phyloP scores from a whole-genome alignment of 2,888 invertebrate genomes.

The Ernsta delagoae region DNA sequence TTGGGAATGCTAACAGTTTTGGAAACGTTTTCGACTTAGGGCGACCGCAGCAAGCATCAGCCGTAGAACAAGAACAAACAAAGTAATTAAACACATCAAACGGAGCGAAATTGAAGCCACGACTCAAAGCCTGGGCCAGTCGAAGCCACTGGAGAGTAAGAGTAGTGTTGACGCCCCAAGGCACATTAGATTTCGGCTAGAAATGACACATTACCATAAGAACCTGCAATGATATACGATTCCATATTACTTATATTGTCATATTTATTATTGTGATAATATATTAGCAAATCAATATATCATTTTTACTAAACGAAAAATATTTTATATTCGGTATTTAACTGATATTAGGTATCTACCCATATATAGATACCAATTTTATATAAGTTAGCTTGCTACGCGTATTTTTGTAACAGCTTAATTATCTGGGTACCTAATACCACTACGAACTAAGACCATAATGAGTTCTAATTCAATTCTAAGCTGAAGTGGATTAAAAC shows the following conservation, averaged over 20 bases:
- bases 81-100: conserved; percentile 85
- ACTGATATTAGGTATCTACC: no score
- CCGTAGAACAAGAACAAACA: conserved; percentile 78
- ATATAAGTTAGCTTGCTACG: no score
- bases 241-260: background rate
- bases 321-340: no score
- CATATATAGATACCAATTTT: no score
- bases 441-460: background rate
- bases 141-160: conserved; percentile 56
- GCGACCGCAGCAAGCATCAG: conserved; percentile 76
- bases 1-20: conserved; percentile 78
- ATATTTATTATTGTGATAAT: no score
- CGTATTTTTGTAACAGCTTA: no score
- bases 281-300: no score
- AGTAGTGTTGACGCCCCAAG: conserved; percentile 18
- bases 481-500: background rate
- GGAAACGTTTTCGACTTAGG: conserved; percentile 76
- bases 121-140: conserved; percentile 63
- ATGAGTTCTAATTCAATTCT: background rate
- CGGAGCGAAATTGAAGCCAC: conserved; percentile 75
- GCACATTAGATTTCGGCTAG: conserved; percentile 18
- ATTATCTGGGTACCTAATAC: no score
- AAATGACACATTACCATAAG: conserved; percentile 5
- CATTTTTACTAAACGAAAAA: no score
- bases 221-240: background rate